These are phyloP conservation scores for Lutjanus erythropterus DNA, from an alignment of 2,113 vertebrate genomes.

Conservation along the genomic window DNA sequence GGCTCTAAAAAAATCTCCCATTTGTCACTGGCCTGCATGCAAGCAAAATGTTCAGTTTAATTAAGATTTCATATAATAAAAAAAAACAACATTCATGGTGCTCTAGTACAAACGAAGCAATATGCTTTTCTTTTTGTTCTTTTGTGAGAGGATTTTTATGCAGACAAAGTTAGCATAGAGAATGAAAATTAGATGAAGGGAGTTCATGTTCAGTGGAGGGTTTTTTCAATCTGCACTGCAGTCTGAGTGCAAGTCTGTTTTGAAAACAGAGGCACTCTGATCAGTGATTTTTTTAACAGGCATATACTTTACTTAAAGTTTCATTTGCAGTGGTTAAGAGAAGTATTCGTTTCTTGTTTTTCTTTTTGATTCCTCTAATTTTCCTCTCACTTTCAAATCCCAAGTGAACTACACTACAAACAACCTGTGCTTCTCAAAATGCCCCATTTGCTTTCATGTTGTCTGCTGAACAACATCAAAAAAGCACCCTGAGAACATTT, in stretches of 20 bases:
- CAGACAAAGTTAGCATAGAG: constrained; percentile 15
- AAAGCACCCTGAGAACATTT: background rate
- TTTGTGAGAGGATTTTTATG: background rate
- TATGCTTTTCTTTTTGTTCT: background rate
- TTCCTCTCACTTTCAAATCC: constrained; percentile 42
- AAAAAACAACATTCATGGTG: constrained; percentile 1
- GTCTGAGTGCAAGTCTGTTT: constrained; percentile 20
- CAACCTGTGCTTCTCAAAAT: constrained; percentile 22
- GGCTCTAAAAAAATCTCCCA: constrained; percentile 26
- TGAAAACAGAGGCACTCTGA: constrained; percentile 31
- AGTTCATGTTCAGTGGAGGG: constrained; percentile 45
- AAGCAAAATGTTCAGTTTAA: constrained; percentile 33
- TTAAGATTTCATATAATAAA: constrained; percentile 12
- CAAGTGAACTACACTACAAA: constrained; percentile 8
- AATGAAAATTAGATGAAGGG: constrained; percentile 39
- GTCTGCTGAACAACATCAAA: constrained; percentile 32
- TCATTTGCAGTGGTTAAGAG: constrained; percentile 18
- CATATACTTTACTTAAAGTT: constrained; percentile 12
- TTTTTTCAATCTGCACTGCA: constrained; percentile 25
- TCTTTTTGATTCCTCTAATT: constrained; percentile 38
- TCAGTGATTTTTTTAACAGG: constrained; percentile 19
- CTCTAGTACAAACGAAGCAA: background rate
- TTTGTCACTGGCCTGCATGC: constrained; percentile 35
- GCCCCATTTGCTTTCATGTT: constrained; percentile 27
- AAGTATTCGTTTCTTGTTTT: background rate